Conservation (phyloP, 1,140 invertebrate genomes). For the Drosophila setifemur region DNA sequence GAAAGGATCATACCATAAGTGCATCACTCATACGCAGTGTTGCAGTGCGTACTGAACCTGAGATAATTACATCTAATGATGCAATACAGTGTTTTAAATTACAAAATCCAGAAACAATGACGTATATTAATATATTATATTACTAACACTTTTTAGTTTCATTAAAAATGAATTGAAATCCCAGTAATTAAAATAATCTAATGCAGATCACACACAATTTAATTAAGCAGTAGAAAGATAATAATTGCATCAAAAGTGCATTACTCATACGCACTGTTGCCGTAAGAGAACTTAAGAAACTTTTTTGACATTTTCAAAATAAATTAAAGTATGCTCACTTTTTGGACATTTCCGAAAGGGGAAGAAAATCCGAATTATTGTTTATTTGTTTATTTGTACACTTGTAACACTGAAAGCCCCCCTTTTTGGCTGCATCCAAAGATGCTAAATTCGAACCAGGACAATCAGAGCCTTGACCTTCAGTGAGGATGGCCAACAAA, state of each 20-base stretch:
- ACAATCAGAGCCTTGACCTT: not conserved
- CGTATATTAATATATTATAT: no score
- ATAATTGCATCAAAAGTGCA: not conserved
- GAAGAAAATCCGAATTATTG: no score
- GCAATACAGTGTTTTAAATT: no score
- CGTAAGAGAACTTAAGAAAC: not conserved
- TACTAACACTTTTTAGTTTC: no score
- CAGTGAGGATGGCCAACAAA: slow-evolving; percentile 13
- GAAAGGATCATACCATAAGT: no score
- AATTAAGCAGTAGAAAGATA: not conserved
- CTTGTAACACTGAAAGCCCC: not conserved
- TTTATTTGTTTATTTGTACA: not conserved
- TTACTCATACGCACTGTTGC: not conserved
- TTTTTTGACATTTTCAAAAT: not conserved
- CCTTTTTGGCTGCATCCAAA: not conserved
- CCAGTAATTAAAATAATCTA: not conserved
- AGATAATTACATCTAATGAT: no score
- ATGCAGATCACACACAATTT: not conserved
- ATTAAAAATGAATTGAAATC: no score
- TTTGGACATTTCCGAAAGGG: no score
- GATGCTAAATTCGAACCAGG: not conserved
- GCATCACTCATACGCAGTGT: not conserved
- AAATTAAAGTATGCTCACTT: no score
- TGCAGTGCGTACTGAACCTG: no score
- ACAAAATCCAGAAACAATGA: no score